These are phyloP conservation scores for Alca torda DNA, from an alignment of 2,797 vertebrate genomes.

Conservation along the genomic window DNA sequence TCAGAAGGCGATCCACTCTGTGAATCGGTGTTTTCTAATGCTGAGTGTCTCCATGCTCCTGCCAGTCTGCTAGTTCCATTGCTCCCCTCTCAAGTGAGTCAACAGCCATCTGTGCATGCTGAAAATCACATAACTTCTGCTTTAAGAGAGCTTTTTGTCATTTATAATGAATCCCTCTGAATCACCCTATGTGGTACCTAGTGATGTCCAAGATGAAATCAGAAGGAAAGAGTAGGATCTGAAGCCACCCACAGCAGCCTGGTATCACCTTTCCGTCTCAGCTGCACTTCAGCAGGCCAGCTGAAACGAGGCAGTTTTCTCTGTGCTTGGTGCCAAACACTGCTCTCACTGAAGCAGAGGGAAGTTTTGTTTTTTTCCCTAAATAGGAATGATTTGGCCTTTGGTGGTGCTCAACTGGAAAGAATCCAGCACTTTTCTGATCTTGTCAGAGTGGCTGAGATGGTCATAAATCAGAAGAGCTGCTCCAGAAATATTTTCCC, in stretches of 20 bases:
- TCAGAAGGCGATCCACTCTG: not conserved
- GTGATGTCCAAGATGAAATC: constrained; percentile 48
- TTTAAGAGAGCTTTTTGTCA: constrained; percentile 21
- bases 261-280: constrained; percentile 52
- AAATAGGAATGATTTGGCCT: constrained; percentile 67
- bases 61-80: constrained; percentile 4
- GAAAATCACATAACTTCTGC: constrained; percentile 51
- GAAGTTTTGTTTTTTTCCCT: constrained; percentile 69
- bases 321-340: constrained; percentile 43
- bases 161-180: constrained; percentile 52
- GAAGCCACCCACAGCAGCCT: constrained; percentile 57
- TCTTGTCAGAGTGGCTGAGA: constrained; percentile 43
- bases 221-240: constrained; percentile 34
- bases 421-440: constrained; percentile 56
- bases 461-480: constrained; percentile 54
- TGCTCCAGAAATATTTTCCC: constrained; percentile 59
- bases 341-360: constrained; percentile 46
- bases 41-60: not conserved
- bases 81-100: constrained; percentile 18
- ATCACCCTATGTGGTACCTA: constrained; percentile 16
- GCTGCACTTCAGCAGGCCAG: constrained; percentile 33
- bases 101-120: constrained; percentile 53
- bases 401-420: constrained; percentile 49
- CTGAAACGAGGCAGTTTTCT: constrained; percentile 30
- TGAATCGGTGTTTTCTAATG: not conserved